Conservation (phyloP, 1,140 invertebrate species). For the Aplysia californica region DNA sequence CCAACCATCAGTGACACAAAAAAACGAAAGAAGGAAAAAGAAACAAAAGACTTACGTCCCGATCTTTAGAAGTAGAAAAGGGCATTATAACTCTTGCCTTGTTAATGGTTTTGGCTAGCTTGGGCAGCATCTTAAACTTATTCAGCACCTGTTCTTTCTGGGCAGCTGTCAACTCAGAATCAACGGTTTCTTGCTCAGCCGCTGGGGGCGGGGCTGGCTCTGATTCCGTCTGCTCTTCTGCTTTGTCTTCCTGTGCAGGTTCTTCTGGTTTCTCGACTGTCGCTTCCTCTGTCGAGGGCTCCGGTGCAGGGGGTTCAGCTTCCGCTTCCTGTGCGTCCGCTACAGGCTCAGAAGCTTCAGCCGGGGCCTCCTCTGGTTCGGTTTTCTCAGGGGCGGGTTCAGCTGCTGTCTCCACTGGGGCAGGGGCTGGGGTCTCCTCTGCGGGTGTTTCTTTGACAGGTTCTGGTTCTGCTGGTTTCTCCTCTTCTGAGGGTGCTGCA, state of each 20-base stretch:
- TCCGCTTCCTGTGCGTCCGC: neutral
- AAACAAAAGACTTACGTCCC: neutral
- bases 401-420: neutral
- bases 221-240: neutral
- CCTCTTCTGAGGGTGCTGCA: neutral
- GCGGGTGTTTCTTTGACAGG: neutral
- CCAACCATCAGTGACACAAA: neutral
- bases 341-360: neutral
- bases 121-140: neutral
- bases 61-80: conserved; percentile 4
- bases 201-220: conserved; percentile 1
- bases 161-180: neutral
- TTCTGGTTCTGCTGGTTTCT: neutral
- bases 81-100: conserved; percentile 19
- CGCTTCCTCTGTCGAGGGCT: neutral
- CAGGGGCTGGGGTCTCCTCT: neutral
- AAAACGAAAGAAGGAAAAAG: too few species aligned
- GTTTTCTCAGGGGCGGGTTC: too few species aligned
- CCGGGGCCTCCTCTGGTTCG: neutral
- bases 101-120: conserved; percentile 14
- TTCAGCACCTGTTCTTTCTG: conserved; percentile 2
- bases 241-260: neutral
- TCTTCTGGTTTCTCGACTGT: neutral
- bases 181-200: conserved; percentile 9
- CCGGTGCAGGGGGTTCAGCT: neutral